Evolutionary conservation across 23 tunicate genomes (phyloP).

Genomic region (Trididemnum nubilum): DNA sequence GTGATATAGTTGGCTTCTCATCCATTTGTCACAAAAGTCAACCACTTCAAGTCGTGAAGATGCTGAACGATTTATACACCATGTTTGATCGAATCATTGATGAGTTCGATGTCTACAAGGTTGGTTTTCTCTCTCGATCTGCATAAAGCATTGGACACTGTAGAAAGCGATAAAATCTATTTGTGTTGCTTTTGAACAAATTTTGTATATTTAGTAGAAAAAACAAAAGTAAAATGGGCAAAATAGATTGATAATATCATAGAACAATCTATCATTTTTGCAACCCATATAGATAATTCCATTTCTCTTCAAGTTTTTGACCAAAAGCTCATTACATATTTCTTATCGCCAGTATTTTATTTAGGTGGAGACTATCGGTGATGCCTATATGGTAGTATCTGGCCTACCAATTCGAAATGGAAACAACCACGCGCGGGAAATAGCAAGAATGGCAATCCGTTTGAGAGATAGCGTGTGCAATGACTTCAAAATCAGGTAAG

Average conservation of each 20-base stretch:
- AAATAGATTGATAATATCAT: no score
- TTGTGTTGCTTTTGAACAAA: no score
- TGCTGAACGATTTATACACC: slow-evolving; percentile 85
- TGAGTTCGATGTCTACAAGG: slow-evolving; percentile 85
- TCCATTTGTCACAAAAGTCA: slow-evolving; percentile 72
- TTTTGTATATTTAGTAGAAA: no score
- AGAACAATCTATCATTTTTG: no score
- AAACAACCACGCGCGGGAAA: slow-evolving; percentile 74
- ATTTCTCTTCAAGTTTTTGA: no score
- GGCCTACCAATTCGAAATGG: slow-evolving; percentile 83
- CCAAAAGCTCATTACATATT: no score
- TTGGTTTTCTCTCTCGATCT: slow-evolving; percentile 17
- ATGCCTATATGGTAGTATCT: slow-evolving; percentile 97
- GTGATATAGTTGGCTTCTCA: slow-evolving; percentile 93
- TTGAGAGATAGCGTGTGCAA: slow-evolving; percentile 62
- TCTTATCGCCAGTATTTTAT: no score
- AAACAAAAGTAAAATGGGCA: no score
- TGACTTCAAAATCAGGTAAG: slow-evolving; percentile 73
- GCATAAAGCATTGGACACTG: no score
- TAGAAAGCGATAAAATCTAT: no score
- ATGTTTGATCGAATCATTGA: slow-evolving; percentile 75
- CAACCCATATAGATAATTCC: no score
- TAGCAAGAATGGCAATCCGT: slow-evolving; percentile 80
- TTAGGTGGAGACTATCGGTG: slow-evolving; percentile 95
- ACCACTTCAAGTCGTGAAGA: slow-evolving; percentile 71